Base-by-base conservation (phyloP, 2,888 invertebrate genomes). In the Xestia rhomboidea region DNA sequence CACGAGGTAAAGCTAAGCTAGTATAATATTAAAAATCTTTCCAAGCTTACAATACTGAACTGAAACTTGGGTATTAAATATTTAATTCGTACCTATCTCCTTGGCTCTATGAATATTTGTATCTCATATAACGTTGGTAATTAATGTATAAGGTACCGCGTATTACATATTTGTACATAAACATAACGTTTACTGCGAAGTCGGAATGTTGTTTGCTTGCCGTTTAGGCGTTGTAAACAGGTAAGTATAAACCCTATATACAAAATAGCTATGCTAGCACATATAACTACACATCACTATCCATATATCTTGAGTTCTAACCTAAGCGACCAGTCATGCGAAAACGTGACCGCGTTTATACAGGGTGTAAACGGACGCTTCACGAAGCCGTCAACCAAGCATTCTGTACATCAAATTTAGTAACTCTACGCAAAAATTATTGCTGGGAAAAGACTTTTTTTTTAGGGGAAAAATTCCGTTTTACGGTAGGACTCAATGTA, bases 11-110 rank as follows among this genome's bases (percentile, higher is more conserved):
- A 64, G 44, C 54, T 49, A 24, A 49, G 30, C 54, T 67, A n/a
- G 73, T 49, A 69, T 54, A 68, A 75, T 81, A 85, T 75, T 75
- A 81, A 82, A 81, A 76, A 76, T 66, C 51, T 71, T 74, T 44
- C 15, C 69, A 63, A 62, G 82, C 72, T 64, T 63, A 24, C 24
- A 46, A 71, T 74, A 34, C 60, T 81, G 24, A 51, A 71, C 60
- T 34, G 81, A 81, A 81, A 68, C 60, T 75, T 21, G 11, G 10
- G 21, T 81, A 75, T 64, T 81, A 68, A 82, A 81, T 75, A 85
- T 75, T 85, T 71, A 71, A 81, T 64, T 68, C 81, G 46, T 51
- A 54, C 24, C 13, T 34, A 62, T 34, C 24, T 46, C 10, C 38
- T 60, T 38, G 0, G 51, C 21, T 27, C 54, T 38, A n/a, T 30